These are phyloP conservation scores for Chironomus riparius DNA, from an alignment of 2,888 invertebrate genomes.

Conservation along the genomic window DNA sequence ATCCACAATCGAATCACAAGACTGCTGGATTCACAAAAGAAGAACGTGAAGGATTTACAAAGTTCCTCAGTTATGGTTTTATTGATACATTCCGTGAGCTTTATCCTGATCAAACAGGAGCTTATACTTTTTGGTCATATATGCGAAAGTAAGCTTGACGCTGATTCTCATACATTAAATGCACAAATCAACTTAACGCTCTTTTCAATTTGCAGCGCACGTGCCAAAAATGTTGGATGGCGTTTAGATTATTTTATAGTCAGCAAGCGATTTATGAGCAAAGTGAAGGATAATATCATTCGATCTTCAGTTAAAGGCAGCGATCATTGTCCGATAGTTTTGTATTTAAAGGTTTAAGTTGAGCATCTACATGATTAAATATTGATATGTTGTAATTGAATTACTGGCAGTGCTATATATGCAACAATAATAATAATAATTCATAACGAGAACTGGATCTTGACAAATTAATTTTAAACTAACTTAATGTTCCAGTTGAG, in stretches of 20 bases:
- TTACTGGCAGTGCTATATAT: too few species aligned
- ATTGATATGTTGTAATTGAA: too few species aligned
- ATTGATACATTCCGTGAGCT: constrained; percentile 80
- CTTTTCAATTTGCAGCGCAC: constrained; percentile 35
- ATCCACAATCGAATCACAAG: constrained; percentile 86
- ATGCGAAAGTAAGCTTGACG: constrained; percentile 50
- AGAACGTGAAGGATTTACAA: constrained; percentile 85
- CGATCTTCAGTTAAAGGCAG: constrained; percentile 77
- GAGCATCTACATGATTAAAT: too few species aligned
- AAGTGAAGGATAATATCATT: constrained; percentile 78
- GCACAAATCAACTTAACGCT: too few species aligned
- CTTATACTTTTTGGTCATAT: constrained; percentile 95
- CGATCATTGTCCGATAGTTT: constrained; percentile 90
- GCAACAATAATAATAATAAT: too few species aligned
- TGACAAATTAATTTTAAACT: too few species aligned
- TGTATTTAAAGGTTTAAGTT: constrained; percentile 35
- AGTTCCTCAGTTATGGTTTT: constrained; percentile 70
- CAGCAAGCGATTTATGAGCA: constrained; percentile 65
- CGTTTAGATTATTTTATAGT: constrained; percentile 92
- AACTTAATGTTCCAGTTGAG: too few species aligned
- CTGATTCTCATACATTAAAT: constrained; percentile 28
- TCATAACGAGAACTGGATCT: too few species aligned
- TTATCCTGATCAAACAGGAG: constrained; percentile 68
- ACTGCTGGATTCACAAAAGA: constrained; percentile 94
- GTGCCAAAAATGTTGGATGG: constrained; percentile 45